Percentiles rank a stretch among this genome's conserved stretches.
Evolutionary conservation across 2,113 vertebrate genomes (phyloP).

Genomic region (Ranitomeya imitator): DNA sequence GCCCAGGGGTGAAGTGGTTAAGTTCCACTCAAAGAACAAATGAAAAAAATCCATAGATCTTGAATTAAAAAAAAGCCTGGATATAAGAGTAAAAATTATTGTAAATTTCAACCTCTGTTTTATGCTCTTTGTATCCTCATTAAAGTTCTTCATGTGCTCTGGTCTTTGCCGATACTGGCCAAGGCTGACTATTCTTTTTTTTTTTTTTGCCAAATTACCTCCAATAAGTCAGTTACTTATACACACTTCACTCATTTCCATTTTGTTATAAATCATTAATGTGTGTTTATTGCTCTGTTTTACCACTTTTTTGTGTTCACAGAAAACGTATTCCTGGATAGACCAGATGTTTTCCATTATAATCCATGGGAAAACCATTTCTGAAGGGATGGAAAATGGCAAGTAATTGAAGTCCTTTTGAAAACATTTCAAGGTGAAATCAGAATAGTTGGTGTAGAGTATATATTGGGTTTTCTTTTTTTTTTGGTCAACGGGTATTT

Average conservation of each 20-base stretch:
- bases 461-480: background rate
- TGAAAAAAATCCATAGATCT: background rate
- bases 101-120: background rate
- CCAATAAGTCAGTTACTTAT: slow-evolving; percentile 21
- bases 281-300: slow-evolving; percentile 20
- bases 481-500: background rate
- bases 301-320: slow-evolving; percentile 18
- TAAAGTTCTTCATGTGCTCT: background rate
- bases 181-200: background rate
- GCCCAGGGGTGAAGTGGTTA: no score
- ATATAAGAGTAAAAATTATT: background rate
- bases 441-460: background rate
- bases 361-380: background rate
- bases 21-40: background rate
- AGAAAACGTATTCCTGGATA: background rate
- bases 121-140: background rate
- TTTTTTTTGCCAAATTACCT: slow-evolving; percentile 9
- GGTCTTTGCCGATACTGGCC: background rate
- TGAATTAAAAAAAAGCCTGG: background rate
- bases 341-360: slow-evolving; percentile 13
- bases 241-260: slow-evolving; percentile 11
- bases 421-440: background rate
- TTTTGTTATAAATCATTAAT: slow-evolving; percentile 25
- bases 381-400: background rate
- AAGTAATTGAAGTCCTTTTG: background rate